Evolutionary conservation across 2,797 vertebrate species (phyloP), one percentile per base, ranked within the genome.

Genomic region (Hozukius guyotensis): DNA sequence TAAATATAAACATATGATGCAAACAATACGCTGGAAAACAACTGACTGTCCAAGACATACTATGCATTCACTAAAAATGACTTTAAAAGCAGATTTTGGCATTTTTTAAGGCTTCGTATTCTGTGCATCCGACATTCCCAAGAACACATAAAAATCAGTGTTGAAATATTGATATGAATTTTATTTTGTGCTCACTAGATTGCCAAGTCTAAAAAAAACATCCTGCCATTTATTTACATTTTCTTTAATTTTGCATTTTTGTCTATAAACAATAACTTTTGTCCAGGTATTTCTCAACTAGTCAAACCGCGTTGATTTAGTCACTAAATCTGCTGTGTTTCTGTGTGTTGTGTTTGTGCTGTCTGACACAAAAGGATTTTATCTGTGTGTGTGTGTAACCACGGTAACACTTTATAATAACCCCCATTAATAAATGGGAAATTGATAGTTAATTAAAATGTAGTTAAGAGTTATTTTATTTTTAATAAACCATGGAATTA

Each of bases 11-110:
- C 25, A 24, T 78, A 59, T 71, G 52, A 89, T 86, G 82, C 67
- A 84, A 82, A 87, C 32, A 76, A 66, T 56, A 71, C 8, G 6
- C 72, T 86, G 74, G 62, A 76, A 85, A 83, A 77, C 74, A 73
- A 64, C n/a, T 9, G n/a, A 78, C 34, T 78, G 68, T 79, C 81
- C 10, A 24, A 83, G 65, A 87, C 63, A 77, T 84, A 82, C 82
- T 92, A 90, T 91, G 89, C 89, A 88, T 87, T 84, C 66, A 83
- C 64, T 59, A 22, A 67, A 73, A 83, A 31, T 49, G 57, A 75
- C 22, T 82, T 86, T 62, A 24, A 63, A 49, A 59, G 42, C 72
- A 84, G 22, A 49, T 71, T 83, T 78, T 14, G 20, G 60, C 73
- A 61, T 80, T 89, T 87, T 87, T 80, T 77, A 66, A 78, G 27